phyloP scores from a whole-genome alignment of 2,797 vertebrate genomes.

The Cyprinodon diabolis region DNA sequence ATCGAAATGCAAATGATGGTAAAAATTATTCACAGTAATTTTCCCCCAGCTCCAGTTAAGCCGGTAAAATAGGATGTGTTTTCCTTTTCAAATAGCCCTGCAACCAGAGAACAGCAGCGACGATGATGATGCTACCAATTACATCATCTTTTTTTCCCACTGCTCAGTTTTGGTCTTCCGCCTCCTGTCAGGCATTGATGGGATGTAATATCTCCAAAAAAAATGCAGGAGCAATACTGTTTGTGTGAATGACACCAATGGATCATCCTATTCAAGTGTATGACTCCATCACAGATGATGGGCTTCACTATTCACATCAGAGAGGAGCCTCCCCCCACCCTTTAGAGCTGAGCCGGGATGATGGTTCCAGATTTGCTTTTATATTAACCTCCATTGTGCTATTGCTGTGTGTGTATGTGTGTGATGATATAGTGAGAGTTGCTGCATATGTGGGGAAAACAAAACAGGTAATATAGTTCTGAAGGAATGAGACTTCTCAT shows the following conservation, averaged over 20 bases:
- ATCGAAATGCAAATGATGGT: not conserved
- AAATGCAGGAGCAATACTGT: conserved; percentile 14
- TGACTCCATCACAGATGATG: conserved; percentile 11
- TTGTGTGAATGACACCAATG: conserved; percentile 14
- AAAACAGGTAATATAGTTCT: not conserved
- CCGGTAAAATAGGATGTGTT: not conserved
- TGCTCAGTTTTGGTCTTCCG: not conserved
- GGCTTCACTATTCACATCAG: not conserved
- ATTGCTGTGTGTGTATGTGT: not conserved
- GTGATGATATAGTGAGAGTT: not conserved
- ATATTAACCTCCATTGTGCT: not conserved
- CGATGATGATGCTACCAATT: not conserved
- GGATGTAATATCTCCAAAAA: conserved; percentile 7
- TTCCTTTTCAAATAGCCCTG: not conserved
- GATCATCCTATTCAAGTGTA: conserved; percentile 3
- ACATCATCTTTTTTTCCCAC: not conserved
- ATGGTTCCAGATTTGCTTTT: not conserved
- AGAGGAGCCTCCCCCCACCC: not conserved
- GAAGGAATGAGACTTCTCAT: not conserved
- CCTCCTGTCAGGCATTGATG: not conserved
- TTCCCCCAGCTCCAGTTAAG: not conserved
- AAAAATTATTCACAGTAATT: not conserved
- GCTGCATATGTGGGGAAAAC: not conserved
- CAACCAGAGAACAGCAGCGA: not conserved
- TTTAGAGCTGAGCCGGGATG: not conserved